Evolutionary conservation across 2,113 vertebrate genomes (phyloP).

Genomic region (Malaclemys terrapin): DNA sequence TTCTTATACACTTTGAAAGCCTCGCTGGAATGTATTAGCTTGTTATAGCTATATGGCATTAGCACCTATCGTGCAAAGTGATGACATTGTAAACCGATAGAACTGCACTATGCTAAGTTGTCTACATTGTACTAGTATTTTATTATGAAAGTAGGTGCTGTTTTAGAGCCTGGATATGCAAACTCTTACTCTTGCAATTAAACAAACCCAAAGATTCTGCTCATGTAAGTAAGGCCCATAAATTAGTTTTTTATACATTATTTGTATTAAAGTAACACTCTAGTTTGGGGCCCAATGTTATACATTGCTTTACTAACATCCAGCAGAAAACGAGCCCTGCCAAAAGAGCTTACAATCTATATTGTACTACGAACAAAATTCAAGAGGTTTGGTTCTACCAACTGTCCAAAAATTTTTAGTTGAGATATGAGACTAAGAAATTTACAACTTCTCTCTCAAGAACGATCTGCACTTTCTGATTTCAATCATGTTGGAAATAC

Average conservation of each 20-base stretch:
- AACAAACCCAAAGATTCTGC: background rate
- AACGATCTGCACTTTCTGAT: background rate
- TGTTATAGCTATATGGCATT: background rate
- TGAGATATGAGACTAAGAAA: background rate
- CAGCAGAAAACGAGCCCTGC: background rate
- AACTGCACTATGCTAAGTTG: background rate
- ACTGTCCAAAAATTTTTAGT: background rate
- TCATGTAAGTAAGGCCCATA: background rate
- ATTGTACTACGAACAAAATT: background rate
- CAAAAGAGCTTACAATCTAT: background rate
- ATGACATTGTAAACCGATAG: background rate
- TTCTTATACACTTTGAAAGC: constrained; percentile 47
- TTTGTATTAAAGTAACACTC: background rate
- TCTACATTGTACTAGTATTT: background rate
- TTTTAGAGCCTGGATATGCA: background rate
- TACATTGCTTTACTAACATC: background rate
- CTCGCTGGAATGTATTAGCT: constrained; percentile 19
- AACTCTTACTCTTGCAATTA: background rate
- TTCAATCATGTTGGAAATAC: background rate
- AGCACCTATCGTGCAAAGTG: constrained; percentile 15
- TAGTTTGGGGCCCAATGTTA: background rate
- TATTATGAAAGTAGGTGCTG: background rate
- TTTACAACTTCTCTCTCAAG: background rate
- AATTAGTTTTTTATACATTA: background rate
- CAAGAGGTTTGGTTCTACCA: background rate